Conservation (phyloP, 2,113 vertebrate genomes). For the Uropsilus gracilis region DNA sequence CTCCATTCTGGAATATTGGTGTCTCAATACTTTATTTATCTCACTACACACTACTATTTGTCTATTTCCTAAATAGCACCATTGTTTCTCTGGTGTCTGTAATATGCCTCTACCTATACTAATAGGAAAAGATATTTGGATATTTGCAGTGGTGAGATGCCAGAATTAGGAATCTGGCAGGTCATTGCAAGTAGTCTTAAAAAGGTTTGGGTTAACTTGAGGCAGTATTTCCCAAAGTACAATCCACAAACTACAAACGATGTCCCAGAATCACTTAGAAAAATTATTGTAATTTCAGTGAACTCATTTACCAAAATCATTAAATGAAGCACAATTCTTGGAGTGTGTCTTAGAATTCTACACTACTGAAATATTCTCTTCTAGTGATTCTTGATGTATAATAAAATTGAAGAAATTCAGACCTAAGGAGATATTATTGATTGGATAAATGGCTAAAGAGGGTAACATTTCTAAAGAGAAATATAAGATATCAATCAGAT, state of each 20-base stretch:
- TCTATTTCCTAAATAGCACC: background rate
- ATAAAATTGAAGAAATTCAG: background rate
- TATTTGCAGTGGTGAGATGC: background rate
- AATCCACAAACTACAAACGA: background rate
- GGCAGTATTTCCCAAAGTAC: background rate
- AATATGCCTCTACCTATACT: too few relatives aligned
- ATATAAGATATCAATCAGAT: slow-evolving; percentile 33
- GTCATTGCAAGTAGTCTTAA: background rate
- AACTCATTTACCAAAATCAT: background rate
- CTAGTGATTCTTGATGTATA: background rate
- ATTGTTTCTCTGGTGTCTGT: background rate
- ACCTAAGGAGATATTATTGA: slow-evolving; percentile 24
- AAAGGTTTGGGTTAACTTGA: background rate
- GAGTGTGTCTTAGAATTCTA: background rate
- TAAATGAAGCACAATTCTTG: background rate
- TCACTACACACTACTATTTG: background rate
- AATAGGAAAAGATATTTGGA: background rate
- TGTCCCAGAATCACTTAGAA: background rate
- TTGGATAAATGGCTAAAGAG: background rate
- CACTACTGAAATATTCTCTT: background rate
- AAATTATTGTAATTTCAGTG: background rate
- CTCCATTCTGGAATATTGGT: background rate
- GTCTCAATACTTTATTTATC: slow-evolving; percentile 4
- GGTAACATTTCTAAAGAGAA: background rate
- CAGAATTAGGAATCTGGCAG: background rate